phyloP scores from a whole-genome alignment of 2,113 vertebrate species.

The Galbula dea region DNA sequence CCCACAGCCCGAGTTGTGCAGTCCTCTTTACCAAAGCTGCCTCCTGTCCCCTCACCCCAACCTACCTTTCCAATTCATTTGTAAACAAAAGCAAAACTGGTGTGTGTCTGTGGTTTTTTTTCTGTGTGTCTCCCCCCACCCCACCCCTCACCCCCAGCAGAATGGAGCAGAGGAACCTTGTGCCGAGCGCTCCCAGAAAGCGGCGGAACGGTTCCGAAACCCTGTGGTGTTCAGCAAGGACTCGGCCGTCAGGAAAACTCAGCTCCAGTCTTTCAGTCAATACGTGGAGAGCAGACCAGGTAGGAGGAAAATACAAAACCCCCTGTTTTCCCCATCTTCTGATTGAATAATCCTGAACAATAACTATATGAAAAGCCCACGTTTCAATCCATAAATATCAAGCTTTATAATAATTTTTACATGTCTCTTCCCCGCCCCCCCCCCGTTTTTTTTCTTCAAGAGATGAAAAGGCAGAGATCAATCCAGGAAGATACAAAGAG shows the following conservation, averaged over 20 bases:
- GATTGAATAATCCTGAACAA: conserved; percentile 70
- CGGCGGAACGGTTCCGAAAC: conserved; percentile 87
- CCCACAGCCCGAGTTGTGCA: not conserved
- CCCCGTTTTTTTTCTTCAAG: conserved; percentile 73
- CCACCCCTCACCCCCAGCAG: conserved; percentile 72
- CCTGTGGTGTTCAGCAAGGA: conserved; percentile 96
- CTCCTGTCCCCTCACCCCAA: conserved; percentile 36
- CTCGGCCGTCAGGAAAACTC: conserved; percentile 91
- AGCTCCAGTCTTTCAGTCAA: conserved; percentile 98
- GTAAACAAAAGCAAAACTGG: conserved; percentile 50
- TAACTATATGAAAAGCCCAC: conserved; percentile 65
- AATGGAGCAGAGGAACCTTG: conserved; percentile 86
- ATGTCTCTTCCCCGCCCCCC: conserved; percentile 63
- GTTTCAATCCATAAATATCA: conserved; percentile 82
- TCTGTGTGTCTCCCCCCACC: not conserved
- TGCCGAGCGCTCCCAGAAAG: conserved; percentile 87
- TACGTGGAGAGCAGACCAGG: conserved; percentile 95
- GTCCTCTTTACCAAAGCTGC: not conserved
- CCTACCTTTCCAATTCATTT: conserved; percentile 27
- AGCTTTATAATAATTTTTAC: conserved; percentile 83
- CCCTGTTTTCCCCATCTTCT: conserved; percentile 53
- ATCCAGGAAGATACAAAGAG: conserved; percentile 92
- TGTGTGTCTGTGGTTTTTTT: conserved; percentile 15
- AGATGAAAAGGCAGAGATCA: conserved; percentile 95
- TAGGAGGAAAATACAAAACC: conserved; percentile 73